Base-by-base conservation (phyloP, 2,888 invertebrate species). In the Diachrysia chrysitis region DNA sequence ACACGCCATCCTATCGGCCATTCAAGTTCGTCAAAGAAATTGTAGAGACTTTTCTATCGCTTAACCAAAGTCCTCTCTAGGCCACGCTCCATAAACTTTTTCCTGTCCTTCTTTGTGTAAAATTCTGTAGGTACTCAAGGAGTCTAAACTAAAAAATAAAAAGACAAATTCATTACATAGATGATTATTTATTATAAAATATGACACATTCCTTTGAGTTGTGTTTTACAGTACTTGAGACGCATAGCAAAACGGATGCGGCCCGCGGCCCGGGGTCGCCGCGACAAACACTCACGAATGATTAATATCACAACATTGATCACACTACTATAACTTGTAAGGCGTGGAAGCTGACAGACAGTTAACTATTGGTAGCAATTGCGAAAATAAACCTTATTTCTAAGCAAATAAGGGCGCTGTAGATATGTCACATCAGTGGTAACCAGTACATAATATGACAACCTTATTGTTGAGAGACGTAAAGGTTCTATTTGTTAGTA, bases 161-260 rank as follows among this genome's bases (percentile, higher is more conserved):
- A 92, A 90, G 85, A 76, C 75, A 71, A 64, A 42, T 81, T 86
- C 82, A 89, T 91, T 95, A 95, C 95, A 95, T 94, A 95, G 92
- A 95, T 93, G 95, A 93, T 95, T 95, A 95, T 95, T 95, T 95
- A 95, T 93, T 95, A 95, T 95, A 95, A 95, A 95, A 95, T 95
- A 95, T 95, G 95, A 95, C 95, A 95, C 95, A 94, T 94, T 94
- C 94, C 90, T 93, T 94, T 94, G 93, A 94, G 94, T 94, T 90
- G 94, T 93, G 92, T 93, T 90, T 88, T 91, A 93, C 93, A 93
- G 91, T 93, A 92, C 90, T 92, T 91, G 91, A 93, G 90, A 95
- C 91, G 94, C 94, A 92, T 93, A 93, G 95, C 95, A 90, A 93
- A 93, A 91, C 89, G 90, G 85, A 87, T 87, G 78, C 80, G 81